Evolutionary conservation across 2,888 invertebrate species (phyloP).

Genomic region (Metalampra italica): DNA sequence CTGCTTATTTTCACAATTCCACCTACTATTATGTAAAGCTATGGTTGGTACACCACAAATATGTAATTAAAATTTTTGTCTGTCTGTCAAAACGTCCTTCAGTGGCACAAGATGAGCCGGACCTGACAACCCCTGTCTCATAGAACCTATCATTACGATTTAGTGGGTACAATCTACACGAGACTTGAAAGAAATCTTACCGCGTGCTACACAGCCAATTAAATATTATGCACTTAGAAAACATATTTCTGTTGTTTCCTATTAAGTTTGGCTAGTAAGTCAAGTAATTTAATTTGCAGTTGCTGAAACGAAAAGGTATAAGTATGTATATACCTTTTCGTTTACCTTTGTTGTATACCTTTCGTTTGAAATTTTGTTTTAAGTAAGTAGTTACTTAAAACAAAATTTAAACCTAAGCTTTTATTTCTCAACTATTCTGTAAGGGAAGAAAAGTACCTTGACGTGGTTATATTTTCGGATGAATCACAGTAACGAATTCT

Average conservation of each 20-base stretch:
- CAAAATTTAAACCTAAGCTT: too few species aligned
- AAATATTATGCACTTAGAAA: constrained; percentile 26
- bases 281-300: too few species aligned
- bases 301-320: too few species aligned
- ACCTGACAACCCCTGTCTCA: constrained; percentile 44
- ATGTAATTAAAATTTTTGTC: constrained; percentile 65
- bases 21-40: constrained; percentile 25
- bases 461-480: too few species aligned
- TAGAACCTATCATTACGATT: constrained; percentile 60
- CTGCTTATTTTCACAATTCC: constrained; percentile 14
- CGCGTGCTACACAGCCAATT: constrained; percentile 27
- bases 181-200: constrained; percentile 14
- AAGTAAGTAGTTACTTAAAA: too few species aligned
- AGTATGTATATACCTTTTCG: too few species aligned
- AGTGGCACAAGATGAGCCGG: constrained; percentile 53
- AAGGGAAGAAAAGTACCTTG: too few species aligned
- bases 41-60: constrained; percentile 28
- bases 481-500: too few species aligned
- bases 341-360: too few species aligned
- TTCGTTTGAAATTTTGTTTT: too few species aligned
- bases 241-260: constrained; percentile 27
- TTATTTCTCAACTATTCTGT: too few species aligned
- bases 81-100: constrained; percentile 69
- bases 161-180: constrained; percentile 25
- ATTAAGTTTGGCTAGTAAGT: constrained; percentile 4